phyloP scores from a whole-genome alignment of 2,888 invertebrate species.

The Liopterus haemorrhoidalis region DNA sequence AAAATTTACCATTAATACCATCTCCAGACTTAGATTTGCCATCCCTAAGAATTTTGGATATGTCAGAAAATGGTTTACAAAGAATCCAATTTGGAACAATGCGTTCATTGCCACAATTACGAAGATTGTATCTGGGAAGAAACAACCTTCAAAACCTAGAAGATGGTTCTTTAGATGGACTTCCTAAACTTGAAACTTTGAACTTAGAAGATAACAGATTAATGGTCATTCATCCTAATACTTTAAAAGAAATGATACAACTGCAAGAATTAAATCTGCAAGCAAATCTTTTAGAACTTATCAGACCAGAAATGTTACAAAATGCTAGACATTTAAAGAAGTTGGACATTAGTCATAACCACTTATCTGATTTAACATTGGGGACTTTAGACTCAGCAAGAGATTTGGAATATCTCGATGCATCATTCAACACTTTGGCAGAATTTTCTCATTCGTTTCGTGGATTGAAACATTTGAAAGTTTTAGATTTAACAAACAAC shows the following conservation, averaged over 20 bases:
- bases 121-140: slow-evolving; percentile 63
- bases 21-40: slow-evolving; percentile 68
- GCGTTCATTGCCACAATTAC: slow-evolving; percentile 59
- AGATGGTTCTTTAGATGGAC: slow-evolving; percentile 62
- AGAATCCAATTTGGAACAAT: slow-evolving; percentile 61
- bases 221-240: slow-evolving; percentile 57
- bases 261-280: slow-evolving; percentile 67
- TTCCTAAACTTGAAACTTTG: slow-evolving; percentile 63
- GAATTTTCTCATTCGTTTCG: slow-evolving; percentile 67
- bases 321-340: slow-evolving; percentile 59
- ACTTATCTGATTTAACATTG: slow-evolving; percentile 61
- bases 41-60: slow-evolving; percentile 64
- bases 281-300: slow-evolving; percentile 67
- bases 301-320: slow-evolving; percentile 63
- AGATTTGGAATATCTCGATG: slow-evolving; percentile 66
- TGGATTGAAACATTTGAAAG: slow-evolving; percentile 60
- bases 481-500: slow-evolving; percentile 74
- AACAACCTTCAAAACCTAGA: slow-evolving; percentile 69
- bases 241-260: slow-evolving; percentile 57
- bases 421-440: slow-evolving; percentile 70
- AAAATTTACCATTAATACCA: slow-evolving; percentile 56
- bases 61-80: slow-evolving; percentile 69
- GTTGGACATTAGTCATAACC: slow-evolving; percentile 71
- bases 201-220: slow-evolving; percentile 72
- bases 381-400: slow-evolving; percentile 58